A percentile compares a stretch with the other conserved stretches of the same genome.
These are phyloP conservation scores for Calameuta filiformis DNA, from an alignment of 2,888 invertebrate genomes.

Conservation along the genomic window DNA sequence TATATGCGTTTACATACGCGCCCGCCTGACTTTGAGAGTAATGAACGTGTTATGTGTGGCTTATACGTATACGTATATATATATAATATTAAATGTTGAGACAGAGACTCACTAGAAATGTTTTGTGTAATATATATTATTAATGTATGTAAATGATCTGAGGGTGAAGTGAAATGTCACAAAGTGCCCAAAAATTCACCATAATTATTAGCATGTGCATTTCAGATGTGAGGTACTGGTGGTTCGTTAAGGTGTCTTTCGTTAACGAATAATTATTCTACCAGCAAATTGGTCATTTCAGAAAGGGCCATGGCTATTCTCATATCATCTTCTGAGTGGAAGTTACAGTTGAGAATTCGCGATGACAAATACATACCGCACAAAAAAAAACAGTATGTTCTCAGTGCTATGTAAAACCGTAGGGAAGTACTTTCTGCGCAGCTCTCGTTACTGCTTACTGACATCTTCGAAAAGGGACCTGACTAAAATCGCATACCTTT, in stretches of 20 bases:
- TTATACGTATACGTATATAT: constrained; percentile 26
- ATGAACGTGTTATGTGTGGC: neutral
- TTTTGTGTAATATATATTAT: constrained; percentile 59
- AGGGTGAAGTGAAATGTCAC: constrained; percentile 63
- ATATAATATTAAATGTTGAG: constrained; percentile 48
- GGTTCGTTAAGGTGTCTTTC: constrained; percentile 44
- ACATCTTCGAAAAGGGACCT: neutral
- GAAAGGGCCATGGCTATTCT: constrained; percentile 1
- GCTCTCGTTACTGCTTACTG: neutral
- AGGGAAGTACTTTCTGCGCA: neutral
- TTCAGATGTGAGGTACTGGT: constrained; percentile 36
- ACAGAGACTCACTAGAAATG: constrained; percentile 47
- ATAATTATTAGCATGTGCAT: constrained; percentile 50
- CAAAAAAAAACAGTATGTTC: neutral
- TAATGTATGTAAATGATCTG: constrained; percentile 61
- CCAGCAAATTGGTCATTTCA: neutral
- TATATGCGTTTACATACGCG: constrained; percentile 29
- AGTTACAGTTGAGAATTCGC: neutral
- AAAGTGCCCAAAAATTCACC: constrained; percentile 60
- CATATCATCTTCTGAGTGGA: neutral
- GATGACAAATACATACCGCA: neutral
- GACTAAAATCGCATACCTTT: neutral
- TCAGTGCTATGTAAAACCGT: neutral
- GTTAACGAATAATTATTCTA: constrained; percentile 24
- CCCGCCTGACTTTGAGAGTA: neutral